A percentile compares a stretch with the other conserved stretches of the same genome.
Conservation (phyloP, 2,888 invertebrate genomes). For the Leptinotarsa tumamoca region DNA sequence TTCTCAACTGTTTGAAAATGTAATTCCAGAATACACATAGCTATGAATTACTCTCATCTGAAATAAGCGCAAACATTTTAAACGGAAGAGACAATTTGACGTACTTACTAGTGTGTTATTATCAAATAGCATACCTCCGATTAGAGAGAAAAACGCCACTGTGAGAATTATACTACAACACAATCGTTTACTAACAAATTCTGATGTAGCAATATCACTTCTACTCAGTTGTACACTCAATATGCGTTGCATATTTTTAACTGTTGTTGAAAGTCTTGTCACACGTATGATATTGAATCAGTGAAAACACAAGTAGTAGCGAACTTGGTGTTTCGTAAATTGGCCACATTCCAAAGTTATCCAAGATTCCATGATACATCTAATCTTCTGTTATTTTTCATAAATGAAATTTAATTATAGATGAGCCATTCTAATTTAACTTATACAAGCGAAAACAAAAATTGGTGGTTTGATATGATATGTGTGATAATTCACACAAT, state of each 20-base stretch:
- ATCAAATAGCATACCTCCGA: slow-evolving; percentile 60
- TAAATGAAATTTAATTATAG: slow-evolving; percentile 14
- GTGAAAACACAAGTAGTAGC: slow-evolving; percentile 12
- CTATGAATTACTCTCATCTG: no score
- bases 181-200: slow-evolving; percentile 54
- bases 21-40: no score
- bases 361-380: background rate
- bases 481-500: no score
- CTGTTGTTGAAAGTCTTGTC: background rate
- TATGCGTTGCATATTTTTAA: slow-evolving; percentile 64
- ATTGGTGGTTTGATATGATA: no score
- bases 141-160: slow-evolving; percentile 65
- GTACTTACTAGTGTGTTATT: no score
- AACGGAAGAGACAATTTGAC: no score
- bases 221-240: slow-evolving; percentile 66
- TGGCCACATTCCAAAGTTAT: slow-evolving; percentile 9
- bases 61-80: no score
- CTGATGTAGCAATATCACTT: slow-evolving; percentile 59
- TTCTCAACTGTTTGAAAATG: no score
- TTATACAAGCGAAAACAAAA: background rate
- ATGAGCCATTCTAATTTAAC: background rate
- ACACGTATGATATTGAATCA: slow-evolving; percentile 6
- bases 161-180: slow-evolving; percentile 66
- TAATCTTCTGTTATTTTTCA: slow-evolving; percentile 16
- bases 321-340: slow-evolving; percentile 11